Percentiles rank a stretch among this genome's conserved stretches.
Conservation (phyloP, 2,113 vertebrate species). For the Fulmarus glacialis region DNA sequence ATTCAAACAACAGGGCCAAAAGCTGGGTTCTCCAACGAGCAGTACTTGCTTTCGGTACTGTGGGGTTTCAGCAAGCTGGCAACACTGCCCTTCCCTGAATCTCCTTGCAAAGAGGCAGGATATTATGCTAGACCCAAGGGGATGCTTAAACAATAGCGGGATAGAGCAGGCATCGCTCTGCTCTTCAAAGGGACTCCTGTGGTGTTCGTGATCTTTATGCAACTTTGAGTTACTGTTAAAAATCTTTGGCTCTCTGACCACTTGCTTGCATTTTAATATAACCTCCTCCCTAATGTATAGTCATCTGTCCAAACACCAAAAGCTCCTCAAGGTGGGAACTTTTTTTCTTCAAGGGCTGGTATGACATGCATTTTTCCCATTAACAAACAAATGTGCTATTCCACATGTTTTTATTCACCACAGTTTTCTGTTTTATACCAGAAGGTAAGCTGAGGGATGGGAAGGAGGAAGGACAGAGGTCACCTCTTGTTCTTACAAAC, state of each 20-base stretch:
- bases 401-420: not conserved
- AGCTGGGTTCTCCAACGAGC: accelerated
- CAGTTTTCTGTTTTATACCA: not conserved
- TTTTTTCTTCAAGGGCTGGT: not conserved
- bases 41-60: not conserved
- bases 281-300: not conserved
- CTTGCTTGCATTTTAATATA: not conserved
- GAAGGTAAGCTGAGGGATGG: not conserved
- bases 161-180: not conserved
- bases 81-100: not conserved
- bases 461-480: constrained; percentile 4
- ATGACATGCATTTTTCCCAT: not conserved
- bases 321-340: not conserved
- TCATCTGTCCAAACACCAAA: not conserved
- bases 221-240: not conserved
- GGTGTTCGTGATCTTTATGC: not conserved
- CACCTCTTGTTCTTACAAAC: not conserved
- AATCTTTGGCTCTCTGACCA: not conserved
- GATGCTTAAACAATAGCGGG: not conserved
- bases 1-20: not conserved
- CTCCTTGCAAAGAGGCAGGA: not conserved
- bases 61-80: not conserved
- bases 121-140: not conserved
- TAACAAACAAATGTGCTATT: not conserved
- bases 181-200: not conserved